Evolutionary conservation across 2,888 invertebrate species (phyloP).

Genomic region (Ellobium chinense): DNA sequence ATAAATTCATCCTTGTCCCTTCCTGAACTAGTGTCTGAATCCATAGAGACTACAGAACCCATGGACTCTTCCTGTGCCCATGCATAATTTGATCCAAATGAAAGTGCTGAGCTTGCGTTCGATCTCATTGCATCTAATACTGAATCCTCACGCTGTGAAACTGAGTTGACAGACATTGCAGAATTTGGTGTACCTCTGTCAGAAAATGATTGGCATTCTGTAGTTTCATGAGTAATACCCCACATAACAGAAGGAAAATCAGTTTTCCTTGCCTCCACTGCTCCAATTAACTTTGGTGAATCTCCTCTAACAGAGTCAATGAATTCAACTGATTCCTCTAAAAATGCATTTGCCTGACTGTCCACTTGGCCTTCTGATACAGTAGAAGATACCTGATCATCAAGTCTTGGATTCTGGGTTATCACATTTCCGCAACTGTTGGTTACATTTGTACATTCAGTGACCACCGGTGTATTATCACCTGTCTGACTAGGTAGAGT

Average conservation of each 20-base stretch:
- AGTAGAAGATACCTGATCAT: not conserved
- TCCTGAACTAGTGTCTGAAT: not conserved
- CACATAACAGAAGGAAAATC: not conserved
- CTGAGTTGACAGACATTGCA: not conserved
- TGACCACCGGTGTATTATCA: not conserved
- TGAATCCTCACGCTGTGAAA: not conserved
- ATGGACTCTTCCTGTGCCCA: not conserved
- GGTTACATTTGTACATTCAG: not conserved
- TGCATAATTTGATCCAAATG: not conserved
- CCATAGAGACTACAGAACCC: not conserved
- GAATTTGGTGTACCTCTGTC: not conserved
- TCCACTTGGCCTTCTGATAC: not conserved
- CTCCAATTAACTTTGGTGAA: not conserved
- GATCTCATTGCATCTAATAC: not conserved
- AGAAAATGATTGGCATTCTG: not conserved
- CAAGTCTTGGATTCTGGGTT: not conserved
- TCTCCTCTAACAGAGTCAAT: not conserved
- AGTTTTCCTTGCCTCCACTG: not conserved
- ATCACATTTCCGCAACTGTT: not conserved
- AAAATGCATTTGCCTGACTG: not conserved
- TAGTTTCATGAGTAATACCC: not conserved
- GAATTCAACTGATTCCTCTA: not conserved
- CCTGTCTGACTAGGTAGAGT: not conserved
- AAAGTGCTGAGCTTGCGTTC: not conserved
- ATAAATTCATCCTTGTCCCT: not conserved